Evolutionary conservation across 2,888 invertebrate genomes (phyloP).

Genomic region (Spodoptera littoralis): DNA sequence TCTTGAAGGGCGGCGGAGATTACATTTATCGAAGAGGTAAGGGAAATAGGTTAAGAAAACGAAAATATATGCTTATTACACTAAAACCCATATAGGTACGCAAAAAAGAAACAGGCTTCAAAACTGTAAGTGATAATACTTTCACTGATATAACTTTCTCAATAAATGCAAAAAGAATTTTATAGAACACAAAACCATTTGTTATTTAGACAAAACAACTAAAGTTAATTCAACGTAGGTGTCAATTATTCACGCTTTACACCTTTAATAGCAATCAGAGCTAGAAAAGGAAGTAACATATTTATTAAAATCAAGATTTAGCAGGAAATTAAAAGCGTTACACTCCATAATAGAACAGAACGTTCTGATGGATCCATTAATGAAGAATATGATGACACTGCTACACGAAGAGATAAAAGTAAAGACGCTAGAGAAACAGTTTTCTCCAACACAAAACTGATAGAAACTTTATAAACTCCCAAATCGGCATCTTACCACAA

Average conservation of each 20-base stretch:
- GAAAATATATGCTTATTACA: too few species aligned
- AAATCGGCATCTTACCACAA: slow-evolving; percentile 21
- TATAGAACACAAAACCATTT: neutral
- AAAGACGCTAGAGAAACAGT: neutral
- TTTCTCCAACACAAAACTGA: slow-evolving; percentile 5
- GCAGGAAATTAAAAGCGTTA: slow-evolving; percentile 29
- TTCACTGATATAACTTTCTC: slow-evolving; percentile 17
- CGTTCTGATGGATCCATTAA: neutral
- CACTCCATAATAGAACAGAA: slow-evolving; percentile 11
- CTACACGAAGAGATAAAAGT: slow-evolving; percentile 4
- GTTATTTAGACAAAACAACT: slow-evolving; percentile 9
- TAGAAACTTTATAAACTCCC: slow-evolving; percentile 18
- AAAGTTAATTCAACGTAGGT: slow-evolving; percentile 28
- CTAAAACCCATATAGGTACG: too few species aligned
- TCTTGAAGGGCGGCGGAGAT: too few species aligned
- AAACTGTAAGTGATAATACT: too few species aligned
- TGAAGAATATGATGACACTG: neutral
- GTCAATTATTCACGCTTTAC: slow-evolving; percentile 19
- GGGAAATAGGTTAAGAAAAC: neutral
- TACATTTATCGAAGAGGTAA: neutral
- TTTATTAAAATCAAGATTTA: slow-evolving; percentile 31
- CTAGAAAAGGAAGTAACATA: slow-evolving; percentile 8
- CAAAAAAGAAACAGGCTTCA: too few species aligned
- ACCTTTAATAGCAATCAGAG: slow-evolving; percentile 19
- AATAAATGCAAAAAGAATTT: neutral